Percentiles rank a stretch among this genome's conserved stretches.
These are phyloP conservation scores for Petrocephalus zakoni DNA, from an alignment of 2,113 vertebrate genomes.

Conservation along the genomic window DNA sequence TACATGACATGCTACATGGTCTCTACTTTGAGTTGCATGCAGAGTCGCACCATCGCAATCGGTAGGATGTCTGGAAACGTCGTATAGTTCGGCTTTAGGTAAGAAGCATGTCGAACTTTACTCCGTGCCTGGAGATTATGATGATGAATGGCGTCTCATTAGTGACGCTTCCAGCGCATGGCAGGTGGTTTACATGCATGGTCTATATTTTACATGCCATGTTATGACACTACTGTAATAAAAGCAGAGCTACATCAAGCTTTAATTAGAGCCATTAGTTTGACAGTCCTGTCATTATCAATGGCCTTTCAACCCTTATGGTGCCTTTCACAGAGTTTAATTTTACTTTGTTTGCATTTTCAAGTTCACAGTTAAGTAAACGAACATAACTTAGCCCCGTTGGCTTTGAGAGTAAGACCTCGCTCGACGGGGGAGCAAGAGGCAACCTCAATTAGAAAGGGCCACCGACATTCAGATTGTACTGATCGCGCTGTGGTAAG, in stretches of 20 bases:
- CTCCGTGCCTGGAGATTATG: not conserved
- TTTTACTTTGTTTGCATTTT: not conserved
- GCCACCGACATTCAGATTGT: slow-evolving; percentile 35
- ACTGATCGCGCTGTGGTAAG: slow-evolving; percentile 35
- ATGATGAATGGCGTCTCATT: not conserved
- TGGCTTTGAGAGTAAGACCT: not conserved
- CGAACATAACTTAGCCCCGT: not conserved
- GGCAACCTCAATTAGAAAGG: not conserved
- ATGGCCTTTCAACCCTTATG: not conserved
- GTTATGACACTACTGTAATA: not conserved
- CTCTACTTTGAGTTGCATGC: not conserved
- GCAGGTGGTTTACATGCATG: not conserved
- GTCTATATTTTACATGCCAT: not conserved
- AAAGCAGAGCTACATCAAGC: not conserved
- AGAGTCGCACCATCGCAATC: not conserved
- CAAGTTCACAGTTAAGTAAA: not conserved
- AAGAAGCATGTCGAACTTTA: not conserved
- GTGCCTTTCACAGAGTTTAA: not conserved
- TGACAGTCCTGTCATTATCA: not conserved
- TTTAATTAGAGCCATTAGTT: not conserved
- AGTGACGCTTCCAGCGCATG: not conserved
- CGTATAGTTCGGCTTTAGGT: not conserved
- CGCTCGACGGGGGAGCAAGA: not conserved
- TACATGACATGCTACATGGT: not conserved
- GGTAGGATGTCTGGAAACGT: not conserved